Evolutionary conservation across 2,113 vertebrate species (phyloP).

Genomic region (Caranx ignobilis): DNA sequence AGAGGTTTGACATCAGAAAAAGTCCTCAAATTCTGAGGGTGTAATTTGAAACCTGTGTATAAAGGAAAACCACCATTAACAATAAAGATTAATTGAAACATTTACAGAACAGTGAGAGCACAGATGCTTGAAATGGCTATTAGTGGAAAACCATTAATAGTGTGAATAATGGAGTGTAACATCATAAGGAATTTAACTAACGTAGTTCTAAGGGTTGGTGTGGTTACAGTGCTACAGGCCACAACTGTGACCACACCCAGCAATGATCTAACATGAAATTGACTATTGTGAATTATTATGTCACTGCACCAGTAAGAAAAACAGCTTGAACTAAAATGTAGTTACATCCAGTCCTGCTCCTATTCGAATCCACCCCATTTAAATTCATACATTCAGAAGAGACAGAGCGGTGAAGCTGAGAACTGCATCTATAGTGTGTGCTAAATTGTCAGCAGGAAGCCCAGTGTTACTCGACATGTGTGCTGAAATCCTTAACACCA

Average conservation of each 20-base stretch:
- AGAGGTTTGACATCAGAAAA: background rate
- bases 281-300: background rate
- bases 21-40: background rate
- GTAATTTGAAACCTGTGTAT: background rate
- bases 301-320: slow-evolving; percentile 12
- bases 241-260: slow-evolving; percentile 30
- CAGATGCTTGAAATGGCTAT: background rate
- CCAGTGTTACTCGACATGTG: background rate
- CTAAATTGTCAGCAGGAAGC: background rate
- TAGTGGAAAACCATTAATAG: background rate
- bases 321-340: background rate
- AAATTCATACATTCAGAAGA: background rate
- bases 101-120: background rate
- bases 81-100: background rate
- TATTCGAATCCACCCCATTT: background rate
- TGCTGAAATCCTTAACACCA: background rate
- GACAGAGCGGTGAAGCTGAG: background rate
- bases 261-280: slow-evolving; percentile 2
- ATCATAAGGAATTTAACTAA: background rate
- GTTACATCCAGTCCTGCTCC: background rate
- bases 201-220: slow-evolving; percentile 6
- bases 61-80: background rate
- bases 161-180: background rate
- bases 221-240: slow-evolving; percentile 1
- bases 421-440: background rate